Evolutionary conservation across 2,113 vertebrate species (phyloP), one percentile per base, ranked within the genome.

Genomic region (Sula dactylatra): DNA sequence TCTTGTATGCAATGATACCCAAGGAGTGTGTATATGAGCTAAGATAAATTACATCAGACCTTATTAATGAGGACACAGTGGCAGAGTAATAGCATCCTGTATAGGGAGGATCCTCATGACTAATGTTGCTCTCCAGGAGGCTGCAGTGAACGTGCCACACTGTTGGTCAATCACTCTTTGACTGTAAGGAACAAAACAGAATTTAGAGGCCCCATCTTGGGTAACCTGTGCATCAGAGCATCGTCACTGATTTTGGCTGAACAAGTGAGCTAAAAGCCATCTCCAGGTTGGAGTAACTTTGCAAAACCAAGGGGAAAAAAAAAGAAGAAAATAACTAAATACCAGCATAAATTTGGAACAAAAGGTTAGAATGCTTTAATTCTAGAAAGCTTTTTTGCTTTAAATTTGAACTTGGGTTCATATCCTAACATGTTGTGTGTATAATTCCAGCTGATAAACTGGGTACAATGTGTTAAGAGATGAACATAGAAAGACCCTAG

Each of bases 381-480:
- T 66, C 5, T 14, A 4, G 8, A 56, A 76, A 16, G 1, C 0
- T 2, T 26, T 83, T 69, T 73, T 69, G 0, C 7, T 81, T 36
- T 19, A 16, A 16, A 2, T 59, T 62, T 93, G 17, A 17, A 13
- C 17, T 56, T 26, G 1, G 1, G 2, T 89, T 72, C 14, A 14
- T 31, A 82, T 27, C 2, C 19, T 47, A 52, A n/a, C 4, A 34
- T 1, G 1, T 24, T 36, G 5, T 36, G 20, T 79, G 10, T 24
- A 40, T 64, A 76, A 74, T 85, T 52, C 13, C 29, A 91, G 13
- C 7, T 49, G 65, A 62, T 54, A 40, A 61, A 5, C 1, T 16
- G 12, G 7, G 5, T 42, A 14, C 11, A 47, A 38, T 24, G 3
- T 55, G 4, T 88, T 62, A 27, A 50, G 21, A 82, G 22, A 45